Percentiles rank a stretch among this genome's conserved stretches.
phyloP scores from a whole-genome alignment of 1,140 invertebrate species.

The Drosophila guanche region DNA sequence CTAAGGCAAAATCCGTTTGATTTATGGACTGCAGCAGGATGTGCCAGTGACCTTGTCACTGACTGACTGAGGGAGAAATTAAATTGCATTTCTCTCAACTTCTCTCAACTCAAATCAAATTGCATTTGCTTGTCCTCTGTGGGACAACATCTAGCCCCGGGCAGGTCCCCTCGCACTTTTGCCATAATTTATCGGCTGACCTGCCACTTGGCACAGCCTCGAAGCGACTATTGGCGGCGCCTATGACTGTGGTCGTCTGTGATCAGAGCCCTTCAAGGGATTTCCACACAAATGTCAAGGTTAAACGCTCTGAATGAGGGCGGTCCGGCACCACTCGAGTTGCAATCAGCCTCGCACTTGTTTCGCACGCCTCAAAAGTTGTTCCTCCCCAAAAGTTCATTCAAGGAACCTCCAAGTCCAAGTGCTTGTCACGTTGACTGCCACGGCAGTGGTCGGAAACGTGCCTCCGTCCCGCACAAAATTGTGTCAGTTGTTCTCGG shows the following conservation, averaged over 20 bases:
- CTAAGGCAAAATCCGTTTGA: conserved; percentile 41
- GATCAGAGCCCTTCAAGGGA: conserved; percentile 28
- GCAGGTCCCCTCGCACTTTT: background rate
- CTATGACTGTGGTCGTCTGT: conserved; percentile 2
- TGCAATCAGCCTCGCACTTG: conserved; percentile 52
- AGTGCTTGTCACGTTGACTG: conserved; percentile 30
- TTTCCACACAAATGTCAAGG: conserved; percentile 61
- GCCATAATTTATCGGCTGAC: conserved; percentile 56
- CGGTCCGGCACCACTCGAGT: conserved; percentile 30
- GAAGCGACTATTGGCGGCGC: conserved; percentile 28
- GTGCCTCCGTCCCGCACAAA: conserved; percentile 9
- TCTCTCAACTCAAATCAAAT: conserved; percentile 69
- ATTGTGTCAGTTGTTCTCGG: conserved; percentile 24
- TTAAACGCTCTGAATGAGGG: conserved; percentile 40
- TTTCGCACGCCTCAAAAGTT: conserved; percentile 37
- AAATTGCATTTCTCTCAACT: conserved; percentile 66
- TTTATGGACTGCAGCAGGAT: conserved; percentile 56
- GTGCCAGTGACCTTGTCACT: conserved; percentile 23
- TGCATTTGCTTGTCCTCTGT: conserved; percentile 51
- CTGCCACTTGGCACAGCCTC: conserved; percentile 45
- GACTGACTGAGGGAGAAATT: conserved; percentile 45
- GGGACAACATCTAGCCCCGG: background rate
- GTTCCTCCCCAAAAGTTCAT: conserved; percentile 44
- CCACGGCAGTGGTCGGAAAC: conserved; percentile 12
- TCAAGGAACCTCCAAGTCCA: conserved; percentile 18